Evolutionary conservation across 2,888 invertebrate species (phyloP).

Genomic region (Buathra laborator): DNA sequence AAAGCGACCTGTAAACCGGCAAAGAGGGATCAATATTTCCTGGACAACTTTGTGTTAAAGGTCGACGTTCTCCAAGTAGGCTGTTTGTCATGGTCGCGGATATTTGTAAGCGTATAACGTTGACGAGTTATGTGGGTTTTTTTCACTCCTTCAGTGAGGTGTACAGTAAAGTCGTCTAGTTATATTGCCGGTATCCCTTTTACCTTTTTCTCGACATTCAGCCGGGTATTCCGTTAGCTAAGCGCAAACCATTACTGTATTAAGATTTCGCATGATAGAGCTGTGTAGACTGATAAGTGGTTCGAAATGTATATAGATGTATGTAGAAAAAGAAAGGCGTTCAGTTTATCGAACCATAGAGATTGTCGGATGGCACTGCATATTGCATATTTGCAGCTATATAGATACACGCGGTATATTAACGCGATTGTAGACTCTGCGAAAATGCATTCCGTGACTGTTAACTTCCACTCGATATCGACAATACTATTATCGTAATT

Average conservation of each 20-base stretch:
- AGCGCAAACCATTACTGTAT: background rate
- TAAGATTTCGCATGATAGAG: background rate
- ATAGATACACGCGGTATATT: background rate
- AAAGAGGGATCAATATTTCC: constrained; percentile 41
- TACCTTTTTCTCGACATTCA: background rate
- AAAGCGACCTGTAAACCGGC: background rate
- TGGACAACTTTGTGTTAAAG: constrained; percentile 20
- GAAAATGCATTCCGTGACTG: constrained; percentile 14
- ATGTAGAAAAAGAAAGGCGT: background rate
- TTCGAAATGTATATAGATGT: background rate
- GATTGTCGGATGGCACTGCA: background rate
- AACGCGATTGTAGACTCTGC: background rate
- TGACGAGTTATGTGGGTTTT: background rate
- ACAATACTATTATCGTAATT: background rate
- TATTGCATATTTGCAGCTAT: background rate
- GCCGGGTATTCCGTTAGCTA: background rate
- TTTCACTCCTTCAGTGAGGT: background rate
- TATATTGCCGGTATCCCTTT: background rate
- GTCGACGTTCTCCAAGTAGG: constrained; percentile 30
- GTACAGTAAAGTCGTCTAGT: background rate
- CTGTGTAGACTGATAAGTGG: background rate
- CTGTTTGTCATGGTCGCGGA: background rate
- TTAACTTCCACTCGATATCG: background rate
- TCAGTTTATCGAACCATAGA: background rate
- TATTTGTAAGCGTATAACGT: too few relatives aligned